Evolutionary conservation across 2,888 invertebrate species (phyloP).

Genomic region (Stenchaetothrips biformis): DNA sequence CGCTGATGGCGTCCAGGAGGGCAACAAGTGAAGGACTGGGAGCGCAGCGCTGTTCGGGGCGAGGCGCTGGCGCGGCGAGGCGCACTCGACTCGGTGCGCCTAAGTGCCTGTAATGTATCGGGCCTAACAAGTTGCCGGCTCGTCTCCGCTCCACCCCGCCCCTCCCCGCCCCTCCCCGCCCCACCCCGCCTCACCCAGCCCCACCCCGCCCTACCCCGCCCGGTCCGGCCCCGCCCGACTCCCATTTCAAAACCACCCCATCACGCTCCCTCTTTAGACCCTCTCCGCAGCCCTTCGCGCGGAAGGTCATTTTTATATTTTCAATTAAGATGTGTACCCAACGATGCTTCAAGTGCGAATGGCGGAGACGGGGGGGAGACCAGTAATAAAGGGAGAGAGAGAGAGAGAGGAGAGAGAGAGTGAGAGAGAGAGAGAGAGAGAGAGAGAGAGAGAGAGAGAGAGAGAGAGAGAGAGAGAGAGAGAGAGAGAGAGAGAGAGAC

Average conservation of each 20-base stretch:
- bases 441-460: neutral
- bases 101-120: too few relatives aligned
- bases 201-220: neutral
- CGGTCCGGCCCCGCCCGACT: neutral
- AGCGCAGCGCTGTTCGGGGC: too few relatives aligned
- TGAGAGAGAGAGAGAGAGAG: neutral
- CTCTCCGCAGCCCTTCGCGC: neutral
- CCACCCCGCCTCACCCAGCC: neutral
- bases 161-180: neutral
- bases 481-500: too few relatives aligned
- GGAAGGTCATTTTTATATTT: slow-evolving; percentile 2
- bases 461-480: too few relatives aligned
- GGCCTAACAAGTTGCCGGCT: too few relatives aligned
- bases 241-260: neutral
- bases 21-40: too few relatives aligned
- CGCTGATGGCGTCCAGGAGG: neutral
- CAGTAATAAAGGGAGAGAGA: neutral
- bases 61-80: too few relatives aligned
- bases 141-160: neutral
- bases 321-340: slow-evolving; percentile 20
- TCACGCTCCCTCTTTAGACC: neutral
- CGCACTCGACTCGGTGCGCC: too few relatives aligned
- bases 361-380: neutral
- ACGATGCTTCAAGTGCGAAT: slow-evolving; percentile 20
- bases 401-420: neutral